Base-by-base conservation (phyloP, 2,797 vertebrate species). In the Intellagama lesueurii region DNA sequence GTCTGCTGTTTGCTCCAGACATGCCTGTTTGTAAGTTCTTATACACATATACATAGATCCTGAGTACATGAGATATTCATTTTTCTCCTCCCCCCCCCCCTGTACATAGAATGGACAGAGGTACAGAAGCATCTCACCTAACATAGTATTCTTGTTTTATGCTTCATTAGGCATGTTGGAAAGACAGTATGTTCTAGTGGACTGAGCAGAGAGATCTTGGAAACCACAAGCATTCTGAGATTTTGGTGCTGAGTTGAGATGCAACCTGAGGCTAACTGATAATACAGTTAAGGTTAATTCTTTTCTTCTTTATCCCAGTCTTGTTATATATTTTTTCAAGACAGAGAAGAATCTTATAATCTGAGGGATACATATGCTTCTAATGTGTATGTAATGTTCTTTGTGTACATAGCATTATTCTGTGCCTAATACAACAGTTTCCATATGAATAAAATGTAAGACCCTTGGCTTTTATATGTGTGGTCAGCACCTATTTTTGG, bases 401-500 rank as follows among this genome's bases (percentile, higher is more conserved):
- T 22, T 64, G 69, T 78, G 28, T 73, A 28, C 86, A 32, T 8
- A 0, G 7, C 0, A 0, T 0, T 0, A 83, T 56, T 87, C 0
- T 72, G 2, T 8, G 24, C 69, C n/a, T 0, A 0, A 30, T 92
- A 9, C 24, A 19, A 32, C 0, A 81, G 77, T 82, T 91, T 82
- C 77, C 92, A 12, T 86, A 87, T 0, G 2, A 22, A n/a, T 28
- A 68, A 22, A 26, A 0, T 69, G 66, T 0, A 11, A 56, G 12
- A 93, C 91, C 92, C 47, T 8, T 87, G n/a, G 47, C 32, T 56
- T 77, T 72, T 73, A 22, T 75, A 40, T 68, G 49, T 81, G 32
- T 82, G 64, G 56, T 52, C 47, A 69, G 72, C 26, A 76, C 19
- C 69, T 76, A 69, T 69, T 86, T 56, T 24, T 68, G 81, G 30